Conservation (phyloP, 2,113 vertebrate genomes). For the Nannospalax galili region DNA sequence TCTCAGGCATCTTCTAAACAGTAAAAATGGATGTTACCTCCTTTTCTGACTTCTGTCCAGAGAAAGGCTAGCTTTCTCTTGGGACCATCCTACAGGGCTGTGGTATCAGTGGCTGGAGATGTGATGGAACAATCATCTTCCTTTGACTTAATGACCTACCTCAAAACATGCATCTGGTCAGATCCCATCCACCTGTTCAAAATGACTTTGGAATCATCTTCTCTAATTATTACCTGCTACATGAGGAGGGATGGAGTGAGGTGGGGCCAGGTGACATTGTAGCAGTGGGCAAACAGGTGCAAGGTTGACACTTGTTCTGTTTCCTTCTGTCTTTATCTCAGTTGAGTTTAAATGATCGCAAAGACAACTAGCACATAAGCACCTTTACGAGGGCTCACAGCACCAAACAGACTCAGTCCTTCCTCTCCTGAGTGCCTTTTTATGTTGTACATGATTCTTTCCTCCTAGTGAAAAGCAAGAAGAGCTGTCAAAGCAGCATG, state of each 20-base stretch:
- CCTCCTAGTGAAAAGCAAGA: slow-evolving; percentile 78
- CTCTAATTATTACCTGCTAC: not conserved
- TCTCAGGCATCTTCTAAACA: not conserved
- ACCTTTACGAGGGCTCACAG: not conserved
- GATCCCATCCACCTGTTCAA: not conserved
- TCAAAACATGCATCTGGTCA: not conserved
- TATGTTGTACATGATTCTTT: not conserved
- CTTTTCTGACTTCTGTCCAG: not conserved
- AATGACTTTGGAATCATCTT: not conserved
- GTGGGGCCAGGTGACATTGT: not conserved
- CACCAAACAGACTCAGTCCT: not conserved
- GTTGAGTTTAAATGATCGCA: not conserved
- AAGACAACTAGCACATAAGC: not conserved
- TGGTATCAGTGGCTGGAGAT: not conserved
- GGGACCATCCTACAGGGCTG: not conserved
- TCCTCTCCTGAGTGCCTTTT: slow-evolving; percentile 9
- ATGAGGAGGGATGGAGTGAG: not conserved
- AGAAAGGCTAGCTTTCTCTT: not conserved
- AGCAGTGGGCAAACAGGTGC: not conserved
- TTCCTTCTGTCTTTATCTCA: not conserved
- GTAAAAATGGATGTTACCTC: not conserved
- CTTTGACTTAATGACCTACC: not conserved
- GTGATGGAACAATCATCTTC: not conserved
- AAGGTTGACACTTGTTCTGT: not conserved
- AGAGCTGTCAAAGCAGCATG: slow-evolving; percentile 47